A percentile compares a stretch with the other conserved stretches of the same genome.
Evolutionary conservation across 2,113 vertebrate genomes (phyloP).

Genomic region (Cisticola juncidis): DNA sequence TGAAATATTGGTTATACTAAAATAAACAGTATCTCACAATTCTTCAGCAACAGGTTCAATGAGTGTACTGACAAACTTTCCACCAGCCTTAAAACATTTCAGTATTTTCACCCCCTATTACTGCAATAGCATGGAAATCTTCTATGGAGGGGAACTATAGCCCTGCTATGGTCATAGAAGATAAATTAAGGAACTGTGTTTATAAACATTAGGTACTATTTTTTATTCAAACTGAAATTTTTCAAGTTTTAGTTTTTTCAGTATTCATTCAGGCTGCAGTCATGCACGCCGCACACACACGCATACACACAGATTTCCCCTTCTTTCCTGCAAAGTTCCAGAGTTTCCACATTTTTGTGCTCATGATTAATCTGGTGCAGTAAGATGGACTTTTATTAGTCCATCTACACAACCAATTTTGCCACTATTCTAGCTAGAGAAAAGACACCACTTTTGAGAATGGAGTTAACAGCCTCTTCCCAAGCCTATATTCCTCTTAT

Average conservation of each 20-base stretch:
- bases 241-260: not conserved
- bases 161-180: not conserved
- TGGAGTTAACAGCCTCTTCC: not conserved
- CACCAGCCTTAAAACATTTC: not conserved
- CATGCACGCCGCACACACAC: fast-evolving
- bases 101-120: not conserved
- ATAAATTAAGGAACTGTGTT: not conserved
- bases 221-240: not conserved
- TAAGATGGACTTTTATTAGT: not conserved
- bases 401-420: not conserved
- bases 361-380: not conserved
- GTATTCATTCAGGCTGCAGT: not conserved
- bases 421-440: not conserved
- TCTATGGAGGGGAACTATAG: not conserved
- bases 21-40: not conserved
- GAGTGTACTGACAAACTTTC: not conserved
- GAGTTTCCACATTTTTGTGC: not conserved
- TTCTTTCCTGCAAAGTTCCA: not conserved
- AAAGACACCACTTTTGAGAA: not conserved
- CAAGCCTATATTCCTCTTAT: not conserved
- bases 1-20: not conserved
- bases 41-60: not conserved
- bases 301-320: not conserved
- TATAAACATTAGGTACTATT: not conserved
- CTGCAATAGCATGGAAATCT: not conserved